A percentile compares a stretch with the other conserved stretches of the same genome.
Evolutionary conservation across 1,140 invertebrate genomes (phyloP).

Genomic region (Euura saliciscinereae): DNA sequence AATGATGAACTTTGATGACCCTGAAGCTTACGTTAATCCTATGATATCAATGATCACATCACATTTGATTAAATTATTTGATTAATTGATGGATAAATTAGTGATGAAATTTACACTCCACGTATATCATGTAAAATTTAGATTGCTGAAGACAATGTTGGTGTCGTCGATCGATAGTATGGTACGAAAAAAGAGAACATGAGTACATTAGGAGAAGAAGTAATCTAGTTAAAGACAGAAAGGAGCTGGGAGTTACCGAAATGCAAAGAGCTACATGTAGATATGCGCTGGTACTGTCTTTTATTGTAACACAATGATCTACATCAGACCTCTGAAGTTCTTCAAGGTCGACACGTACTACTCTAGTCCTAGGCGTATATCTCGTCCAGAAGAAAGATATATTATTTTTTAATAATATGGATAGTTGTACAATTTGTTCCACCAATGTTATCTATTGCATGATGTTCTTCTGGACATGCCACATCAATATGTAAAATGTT

Average conservation of each 20-base stretch:
- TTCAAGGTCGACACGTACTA: neutral
- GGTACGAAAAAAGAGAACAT: neutral
- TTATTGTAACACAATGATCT: neutral
- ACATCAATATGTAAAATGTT: constrained; percentile 11
- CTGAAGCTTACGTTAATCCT: neutral
- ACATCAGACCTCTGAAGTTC: neutral
- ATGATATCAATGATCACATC: neutral
- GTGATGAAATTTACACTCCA: neutral
- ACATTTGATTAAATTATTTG: neutral
- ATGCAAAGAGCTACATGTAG: neutral
- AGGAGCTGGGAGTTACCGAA: neutral
- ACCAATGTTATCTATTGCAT: neutral
- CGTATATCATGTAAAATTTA: neutral
- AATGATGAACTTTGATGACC: no score
- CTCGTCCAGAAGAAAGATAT: neutral
- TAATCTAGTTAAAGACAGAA: neutral
- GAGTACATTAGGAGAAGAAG: neutral
- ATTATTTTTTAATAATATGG: neutral
- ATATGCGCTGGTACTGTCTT: neutral
- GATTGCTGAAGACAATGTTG: neutral
- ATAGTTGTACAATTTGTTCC: neutral
- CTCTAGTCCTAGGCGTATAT: neutral
- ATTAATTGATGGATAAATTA: neutral
- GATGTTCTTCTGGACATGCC: neutral
- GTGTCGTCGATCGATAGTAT: neutral